Evolutionary conservation across 2,888 invertebrate species (phyloP), one percentile per base, ranked within the genome.

Genomic region (Drosophila siamana): DNA sequence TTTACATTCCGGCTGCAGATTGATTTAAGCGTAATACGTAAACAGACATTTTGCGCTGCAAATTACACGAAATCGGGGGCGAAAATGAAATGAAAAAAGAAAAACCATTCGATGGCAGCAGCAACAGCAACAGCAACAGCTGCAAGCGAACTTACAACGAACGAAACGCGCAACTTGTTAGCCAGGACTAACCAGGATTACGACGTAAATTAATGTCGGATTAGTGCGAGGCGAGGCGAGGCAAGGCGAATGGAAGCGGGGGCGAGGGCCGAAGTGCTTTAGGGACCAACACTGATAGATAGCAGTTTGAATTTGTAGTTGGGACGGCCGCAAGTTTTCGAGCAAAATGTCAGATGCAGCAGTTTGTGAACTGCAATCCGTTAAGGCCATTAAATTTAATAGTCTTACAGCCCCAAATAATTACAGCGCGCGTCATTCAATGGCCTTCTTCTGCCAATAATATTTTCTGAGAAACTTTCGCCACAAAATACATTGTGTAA

Each of bases 171-270:
- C 38, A 33, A 52, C 38, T 51, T 46, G 51, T 40, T 46, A 68
- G 60, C 26, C 50, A 46, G 22, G 50, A 40, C 48, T 36, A 67
- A 38, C 13, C 38, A 9, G 50, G 41, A 41, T 69, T 52, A 60
- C 47, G 28, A 47, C 16, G 26, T 51, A 60, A 69, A 52, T 69
- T 52, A 47, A 60, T 69, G 69, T 52, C 69, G 47, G 61, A 69
- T 69, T 69, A 30, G 60, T 8, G 51, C 30, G n/a, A n/a, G n/a
- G n/a, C n/a, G n/a, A n/a, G n/a, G n/a, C n/a, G n/a, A n/a, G n/a
- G n/a, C n/a, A n/a, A n/a, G n/a, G n/a, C n/a, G n/a, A n/a, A n/a
- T n/a, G n/a, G n/a, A n/a, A n/a, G n/a, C n/a, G n/a, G n/a, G n/a
- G n/a, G n/a, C n/a, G n/a, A n/a, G n/a, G n/a, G n/a, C n/a, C n/a